phyloP scores from a whole-genome alignment of 2,888 invertebrate genomes.

The Leptinotarsa rubiginosa region DNA sequence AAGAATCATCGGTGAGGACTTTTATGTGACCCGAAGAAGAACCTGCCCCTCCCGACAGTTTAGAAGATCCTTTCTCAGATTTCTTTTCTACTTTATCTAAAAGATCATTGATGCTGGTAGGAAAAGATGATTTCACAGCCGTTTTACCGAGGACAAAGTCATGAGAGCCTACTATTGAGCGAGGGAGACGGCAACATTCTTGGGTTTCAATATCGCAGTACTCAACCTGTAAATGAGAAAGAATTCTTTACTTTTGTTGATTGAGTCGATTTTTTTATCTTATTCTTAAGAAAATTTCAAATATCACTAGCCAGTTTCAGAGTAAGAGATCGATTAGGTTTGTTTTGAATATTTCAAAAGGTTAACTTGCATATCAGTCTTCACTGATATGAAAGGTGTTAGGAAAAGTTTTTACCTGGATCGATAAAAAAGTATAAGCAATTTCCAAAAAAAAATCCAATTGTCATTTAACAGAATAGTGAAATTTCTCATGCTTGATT shows the following conservation, averaged over 20 bases:
- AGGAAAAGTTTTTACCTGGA: too few species aligned
- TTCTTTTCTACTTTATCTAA: conserved; percentile 57
- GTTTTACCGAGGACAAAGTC: conserved; percentile 24
- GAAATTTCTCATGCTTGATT: too few species aligned
- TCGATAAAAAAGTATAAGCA: too few species aligned
- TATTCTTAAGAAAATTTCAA: too few species aligned
- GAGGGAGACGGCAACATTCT: conserved; percentile 51
- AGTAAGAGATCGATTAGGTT: too few species aligned
- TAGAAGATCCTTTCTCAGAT: conserved; percentile 54
- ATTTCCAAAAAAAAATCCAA: too few species aligned
- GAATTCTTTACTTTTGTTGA: not conserved
- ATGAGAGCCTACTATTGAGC: conserved; percentile 7
- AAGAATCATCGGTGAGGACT: conserved; percentile 46
- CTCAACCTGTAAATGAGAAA: conserved; percentile 36
- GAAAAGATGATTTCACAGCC: conserved; percentile 41
- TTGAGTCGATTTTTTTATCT: too few species aligned
- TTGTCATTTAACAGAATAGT: too few species aligned
- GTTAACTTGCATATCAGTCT: too few species aligned
- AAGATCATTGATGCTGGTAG: conserved; percentile 49
- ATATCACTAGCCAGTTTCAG: too few species aligned
- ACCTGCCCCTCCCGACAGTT: conserved; percentile 54
- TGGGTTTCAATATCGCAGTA: conserved; percentile 45
- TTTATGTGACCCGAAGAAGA: conserved; percentile 58
- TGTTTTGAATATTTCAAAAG: too few species aligned
- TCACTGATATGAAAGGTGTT: too few species aligned